Base-by-base conservation (phyloP, 2,888 invertebrate genomes). In the Xanthia togata region DNA sequence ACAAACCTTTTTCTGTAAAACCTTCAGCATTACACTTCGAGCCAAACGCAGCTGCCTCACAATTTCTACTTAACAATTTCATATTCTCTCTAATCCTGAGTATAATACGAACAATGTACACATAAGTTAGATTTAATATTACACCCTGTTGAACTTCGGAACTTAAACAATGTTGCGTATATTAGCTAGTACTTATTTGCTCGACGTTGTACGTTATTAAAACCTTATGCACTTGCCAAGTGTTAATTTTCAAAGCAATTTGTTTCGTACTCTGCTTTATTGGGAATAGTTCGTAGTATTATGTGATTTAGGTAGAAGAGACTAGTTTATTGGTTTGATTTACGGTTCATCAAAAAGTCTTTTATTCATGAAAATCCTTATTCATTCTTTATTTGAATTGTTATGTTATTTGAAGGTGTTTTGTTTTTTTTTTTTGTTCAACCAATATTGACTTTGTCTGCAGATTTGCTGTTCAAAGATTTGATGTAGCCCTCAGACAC, bases 111-210 rank as follows among this genome's bases (percentile, higher is more conserved):
- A 64, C 64, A 81, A 72, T 71, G 71, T 62, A 65, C 55, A 71
- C 64, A 57, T 65, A 79, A 73, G 69, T 83, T 76, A 63, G 63
- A 86, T 85, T 87, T 81, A 85, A 86, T 87, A 83, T 75, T 81
- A 75, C 73, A 78, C 71, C 53, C 71, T 69, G 83, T 85, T 78
- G 83, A 86, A 72, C 73, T 85, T 72, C 26, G 64, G 47, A 81
- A 86, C 73, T 86, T 79, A 74, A 83, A 83, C 81, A 86, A 73
- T 78, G 77, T 74, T 79, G 74, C 72, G 79, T 83, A 71, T 79
- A 86, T 83, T 86, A 83, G 65, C 78, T 78, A 60, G 70, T 65
- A 73, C 73, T 83, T 86, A 86, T 84, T 86, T 86, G 73, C 71
- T 79, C 71, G 31, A 9, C 57, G 17, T 6, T 75, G 73, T 70